Percentiles rank a stretch among this genome's conserved stretches.
These are phyloP conservation scores for Cotesia chilonis DNA, from an alignment of 1,140 invertebrate species.

Conservation along the genomic window DNA sequence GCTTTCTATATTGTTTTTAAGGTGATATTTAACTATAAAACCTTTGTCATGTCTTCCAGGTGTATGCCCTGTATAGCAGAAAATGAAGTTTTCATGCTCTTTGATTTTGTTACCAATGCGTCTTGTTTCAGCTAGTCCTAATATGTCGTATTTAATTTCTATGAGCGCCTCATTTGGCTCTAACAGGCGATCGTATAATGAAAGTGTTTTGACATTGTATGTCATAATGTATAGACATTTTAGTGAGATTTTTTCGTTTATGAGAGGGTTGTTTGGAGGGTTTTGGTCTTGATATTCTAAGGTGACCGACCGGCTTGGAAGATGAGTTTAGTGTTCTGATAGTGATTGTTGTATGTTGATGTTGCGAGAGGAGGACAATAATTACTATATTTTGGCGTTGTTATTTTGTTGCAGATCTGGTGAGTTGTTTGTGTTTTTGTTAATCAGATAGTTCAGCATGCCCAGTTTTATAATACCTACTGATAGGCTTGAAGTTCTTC, in stretches of 20 bases:
- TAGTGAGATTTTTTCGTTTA: not conserved
- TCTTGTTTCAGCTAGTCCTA: not conserved
- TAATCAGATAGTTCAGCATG: not conserved
- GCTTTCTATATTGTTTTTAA: not conserved
- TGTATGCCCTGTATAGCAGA: not conserved
- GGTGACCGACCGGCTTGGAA: not conserved
- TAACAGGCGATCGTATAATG: not conserved
- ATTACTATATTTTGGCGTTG: not conserved
- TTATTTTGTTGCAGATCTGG: not conserved
- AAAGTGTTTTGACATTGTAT: not conserved
- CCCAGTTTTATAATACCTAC: not conserved
- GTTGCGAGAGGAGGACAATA: not conserved
- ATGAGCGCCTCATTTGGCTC: not conserved
- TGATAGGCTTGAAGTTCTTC: not conserved
- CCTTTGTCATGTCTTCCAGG: not conserved
- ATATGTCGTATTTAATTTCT: not conserved
- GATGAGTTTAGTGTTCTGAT: not conserved
- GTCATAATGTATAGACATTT: not conserved
- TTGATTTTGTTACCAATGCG: not conserved
- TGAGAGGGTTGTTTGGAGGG: not conserved
- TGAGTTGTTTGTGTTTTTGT: not conserved
- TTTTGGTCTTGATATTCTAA: not conserved
- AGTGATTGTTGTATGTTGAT: not conserved
- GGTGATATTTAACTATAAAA: not conserved
- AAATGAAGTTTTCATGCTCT: constrained; percentile 4